Evolutionary conservation across 2,797 vertebrate genomes (phyloP), one percentile per base, ranked within the genome.

Genomic region (Morelia viridis): DNA sequence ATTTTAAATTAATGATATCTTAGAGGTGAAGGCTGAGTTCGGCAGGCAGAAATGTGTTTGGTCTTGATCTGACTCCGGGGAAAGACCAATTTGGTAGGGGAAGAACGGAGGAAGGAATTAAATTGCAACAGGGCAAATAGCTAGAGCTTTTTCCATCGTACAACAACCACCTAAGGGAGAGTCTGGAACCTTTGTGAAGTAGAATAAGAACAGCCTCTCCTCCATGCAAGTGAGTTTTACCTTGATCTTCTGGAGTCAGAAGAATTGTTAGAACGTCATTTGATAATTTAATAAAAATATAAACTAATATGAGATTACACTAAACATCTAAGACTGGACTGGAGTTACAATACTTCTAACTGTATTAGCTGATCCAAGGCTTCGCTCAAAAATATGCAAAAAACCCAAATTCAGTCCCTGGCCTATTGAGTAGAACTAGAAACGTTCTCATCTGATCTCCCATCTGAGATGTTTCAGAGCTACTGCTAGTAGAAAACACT

Each of bases 1-100:
- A 41, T 71, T 91, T 89, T 83, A 90, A 80, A 90, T 91, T 91
- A 91, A 87, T 87, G 85, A 60, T 56, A 71, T 68, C 31, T 41
- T 35, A 68, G 56, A 68, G 28, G 31, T 58, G 53, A 71, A 87
- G 76, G 71, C 56, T 46, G 13, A 46, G 26, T 90, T 83, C 57
- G 60, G 26, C 56, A 87, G 57, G 85, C n/a, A 60, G 31, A 58
- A 57, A 57, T 85, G 4, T 17, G 19, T 80, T 41, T 3, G 1
- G 61, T 31, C 64, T 50, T 22, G 50, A n/a, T 57, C 50, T 89
- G 50, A 65, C 46, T 89, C 46, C 17, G 19, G 28, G 62, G 60
- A 50, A 50, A 22, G 64, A 31, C 24, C n/a, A 53, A n/a, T 89
- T 68, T 89, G 28, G 28, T 68, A 65, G 1, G 28, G 26, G 10